Conservation (phyloP, 2,113 vertebrate genomes). For the Python bivittatus region DNA sequence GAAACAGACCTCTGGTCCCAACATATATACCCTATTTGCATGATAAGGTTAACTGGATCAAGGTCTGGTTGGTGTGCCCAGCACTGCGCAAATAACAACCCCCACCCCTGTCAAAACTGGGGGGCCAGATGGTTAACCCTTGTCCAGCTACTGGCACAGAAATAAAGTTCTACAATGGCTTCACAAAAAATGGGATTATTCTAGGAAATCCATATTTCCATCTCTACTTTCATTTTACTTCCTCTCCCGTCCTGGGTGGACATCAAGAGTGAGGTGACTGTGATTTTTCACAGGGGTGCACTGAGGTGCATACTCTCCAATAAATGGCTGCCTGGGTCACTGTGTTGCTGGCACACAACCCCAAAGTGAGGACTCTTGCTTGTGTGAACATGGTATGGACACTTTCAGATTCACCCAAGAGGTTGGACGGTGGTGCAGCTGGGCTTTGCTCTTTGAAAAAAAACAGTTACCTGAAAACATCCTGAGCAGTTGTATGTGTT, state of each 20-base stretch:
- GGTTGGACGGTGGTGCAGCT: not conserved
- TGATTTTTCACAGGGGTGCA: not conserved
- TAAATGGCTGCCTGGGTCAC: not conserved
- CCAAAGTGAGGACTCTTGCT: not conserved
- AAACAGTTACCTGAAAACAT: not conserved
- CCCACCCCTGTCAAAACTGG: not conserved
- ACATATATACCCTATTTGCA: not conserved
- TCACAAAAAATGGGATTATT: not conserved
- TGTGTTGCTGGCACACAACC: not conserved
- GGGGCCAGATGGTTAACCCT: not conserved
- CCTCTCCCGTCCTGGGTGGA: not conserved
- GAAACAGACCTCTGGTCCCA: too few species aligned
- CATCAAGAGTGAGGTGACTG: not conserved
- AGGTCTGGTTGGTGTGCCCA: not conserved
- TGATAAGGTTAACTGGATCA: not conserved
- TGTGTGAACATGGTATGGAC: not conserved
- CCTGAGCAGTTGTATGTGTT: not conserved
- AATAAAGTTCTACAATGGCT: not conserved
- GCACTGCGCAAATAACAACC: not conserved
- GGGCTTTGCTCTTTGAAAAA: not conserved
- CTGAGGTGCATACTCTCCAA: not conserved
- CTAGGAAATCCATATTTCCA: not conserved
- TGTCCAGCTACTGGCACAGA: not conserved
- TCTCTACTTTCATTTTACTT: not conserved
- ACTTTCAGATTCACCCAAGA: not conserved